A percentile compares a stretch with the other conserved stretches of the same genome.
Evolutionary conservation across 2,113 vertebrate species (phyloP).

Genomic region (Crypturellus undulatus): DNA sequence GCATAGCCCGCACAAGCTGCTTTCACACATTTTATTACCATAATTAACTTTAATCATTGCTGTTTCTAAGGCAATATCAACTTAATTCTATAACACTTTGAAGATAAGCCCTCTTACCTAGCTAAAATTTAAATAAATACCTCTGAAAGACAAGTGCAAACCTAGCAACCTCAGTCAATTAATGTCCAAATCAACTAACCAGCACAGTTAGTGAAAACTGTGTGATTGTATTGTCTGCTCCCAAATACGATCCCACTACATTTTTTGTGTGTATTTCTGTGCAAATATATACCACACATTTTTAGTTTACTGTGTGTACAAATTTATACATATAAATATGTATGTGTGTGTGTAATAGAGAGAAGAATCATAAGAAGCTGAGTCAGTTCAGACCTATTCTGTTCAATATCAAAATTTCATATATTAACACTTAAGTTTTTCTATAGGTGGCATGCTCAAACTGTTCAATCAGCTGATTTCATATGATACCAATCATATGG

Average conservation of each 20-base stretch:
- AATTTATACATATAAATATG: background rate
- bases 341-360: background rate
- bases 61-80: background rate
- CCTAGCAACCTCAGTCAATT: background rate
- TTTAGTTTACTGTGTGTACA: background rate
- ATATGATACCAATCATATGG: background rate
- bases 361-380: background rate
- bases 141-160: background rate
- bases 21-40: background rate
- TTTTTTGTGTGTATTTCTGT: background rate
- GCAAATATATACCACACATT: rapidly evolving
- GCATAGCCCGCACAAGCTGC: background rate
- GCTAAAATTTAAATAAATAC: background rate
- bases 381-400: background rate
- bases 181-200: background rate
- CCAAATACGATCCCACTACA: background rate
- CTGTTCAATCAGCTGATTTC: background rate
- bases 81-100: background rate
- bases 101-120: background rate
- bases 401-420: background rate
- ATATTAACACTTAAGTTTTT: background rate
- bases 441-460: background rate
- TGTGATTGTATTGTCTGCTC: background rate
- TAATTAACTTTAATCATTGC: background rate
- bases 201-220: background rate